A percentile compares a stretch with the other conserved stretches of the same genome.
Evolutionary conservation across 2,797 vertebrate species (phyloP).

Genomic region (Oceanodroma leucorhoa): DNA sequence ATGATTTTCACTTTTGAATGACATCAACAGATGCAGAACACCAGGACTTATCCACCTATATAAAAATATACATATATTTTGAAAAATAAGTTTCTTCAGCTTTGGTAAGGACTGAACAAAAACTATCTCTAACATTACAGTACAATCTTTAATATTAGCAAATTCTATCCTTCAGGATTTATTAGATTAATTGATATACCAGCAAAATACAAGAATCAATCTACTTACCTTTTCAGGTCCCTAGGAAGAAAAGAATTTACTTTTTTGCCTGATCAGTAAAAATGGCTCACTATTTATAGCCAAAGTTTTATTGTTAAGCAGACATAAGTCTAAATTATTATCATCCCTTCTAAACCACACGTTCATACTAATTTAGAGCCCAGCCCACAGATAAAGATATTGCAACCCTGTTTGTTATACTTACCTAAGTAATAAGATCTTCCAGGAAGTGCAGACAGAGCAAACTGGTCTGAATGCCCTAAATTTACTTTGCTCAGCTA

Average conservation of each 20-base stretch:
- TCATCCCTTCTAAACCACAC: conserved; percentile 32
- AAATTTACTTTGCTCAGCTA: neutral
- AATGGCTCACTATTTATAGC: neutral
- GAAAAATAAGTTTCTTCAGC: neutral
- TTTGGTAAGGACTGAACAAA: neutral
- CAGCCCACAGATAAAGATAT: conserved; percentile 59
- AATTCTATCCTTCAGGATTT: neutral
- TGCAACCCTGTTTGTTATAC: conserved; percentile 36
- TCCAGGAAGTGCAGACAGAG: conserved; percentile 50
- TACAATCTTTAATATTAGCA: neutral
- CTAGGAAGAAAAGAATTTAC: neutral
- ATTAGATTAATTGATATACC: neutral
- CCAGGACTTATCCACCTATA: neutral
- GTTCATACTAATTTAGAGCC: conserved; percentile 47
- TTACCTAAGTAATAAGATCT: conserved; percentile 45
- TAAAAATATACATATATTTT: neutral
- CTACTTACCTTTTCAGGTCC: conserved; percentile 39
- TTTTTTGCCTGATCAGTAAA: neutral
- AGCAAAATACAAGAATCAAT: neutral
- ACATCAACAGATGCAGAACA: neutral
- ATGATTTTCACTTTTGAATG: neutral
- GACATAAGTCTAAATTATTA: neutral
- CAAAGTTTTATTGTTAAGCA: conserved; percentile 3
- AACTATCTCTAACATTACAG: neutral
- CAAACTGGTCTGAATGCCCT: neutral